These are phyloP conservation scores for Cotesia typhae DNA, from an alignment of 1,140 invertebrate species.

Conservation along the genomic window DNA sequence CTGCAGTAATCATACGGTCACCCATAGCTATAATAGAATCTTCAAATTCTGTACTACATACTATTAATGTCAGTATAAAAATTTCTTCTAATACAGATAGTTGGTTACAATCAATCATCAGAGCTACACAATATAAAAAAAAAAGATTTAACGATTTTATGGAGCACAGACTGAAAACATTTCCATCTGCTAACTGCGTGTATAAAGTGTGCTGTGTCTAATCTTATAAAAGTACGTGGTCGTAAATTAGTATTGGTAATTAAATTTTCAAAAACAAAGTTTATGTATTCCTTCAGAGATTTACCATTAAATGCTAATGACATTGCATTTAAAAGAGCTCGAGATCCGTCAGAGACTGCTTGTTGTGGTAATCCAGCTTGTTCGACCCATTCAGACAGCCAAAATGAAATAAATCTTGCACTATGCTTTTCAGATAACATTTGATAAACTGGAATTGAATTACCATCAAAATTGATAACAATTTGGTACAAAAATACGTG, in stretches of 20 bases:
- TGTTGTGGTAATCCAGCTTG: background rate
- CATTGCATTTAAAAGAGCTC: conserved; percentile 3
- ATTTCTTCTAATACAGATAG: conserved; percentile 4
- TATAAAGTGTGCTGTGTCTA: background rate
- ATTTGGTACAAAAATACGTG: conserved; percentile 33
- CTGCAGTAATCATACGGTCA: background rate
- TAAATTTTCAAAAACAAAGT: conserved; percentile 6
- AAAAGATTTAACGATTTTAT: background rate
- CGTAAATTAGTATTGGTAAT: background rate
- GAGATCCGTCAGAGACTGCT: background rate
- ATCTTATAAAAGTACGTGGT: background rate
- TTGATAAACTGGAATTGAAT: background rate
- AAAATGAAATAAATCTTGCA: background rate
- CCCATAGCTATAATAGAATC: conserved; percentile 2
- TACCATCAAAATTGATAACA: conserved; percentile 6
- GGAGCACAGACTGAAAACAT: background rate
- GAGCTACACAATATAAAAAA: background rate
- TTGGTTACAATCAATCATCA: conserved; percentile 16
- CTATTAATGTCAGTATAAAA: conserved; percentile 7
- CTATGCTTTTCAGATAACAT: background rate
- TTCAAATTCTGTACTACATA: background rate
- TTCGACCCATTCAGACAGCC: background rate
- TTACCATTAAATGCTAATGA: background rate
- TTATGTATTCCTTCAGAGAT: conserved; percentile 13
- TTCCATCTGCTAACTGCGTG: background rate